Percentiles rank a stretch among this genome's conserved stretches.
phyloP scores from a whole-genome alignment of 2,888 invertebrate species.

The Leptinotarsa rubiginosa region DNA sequence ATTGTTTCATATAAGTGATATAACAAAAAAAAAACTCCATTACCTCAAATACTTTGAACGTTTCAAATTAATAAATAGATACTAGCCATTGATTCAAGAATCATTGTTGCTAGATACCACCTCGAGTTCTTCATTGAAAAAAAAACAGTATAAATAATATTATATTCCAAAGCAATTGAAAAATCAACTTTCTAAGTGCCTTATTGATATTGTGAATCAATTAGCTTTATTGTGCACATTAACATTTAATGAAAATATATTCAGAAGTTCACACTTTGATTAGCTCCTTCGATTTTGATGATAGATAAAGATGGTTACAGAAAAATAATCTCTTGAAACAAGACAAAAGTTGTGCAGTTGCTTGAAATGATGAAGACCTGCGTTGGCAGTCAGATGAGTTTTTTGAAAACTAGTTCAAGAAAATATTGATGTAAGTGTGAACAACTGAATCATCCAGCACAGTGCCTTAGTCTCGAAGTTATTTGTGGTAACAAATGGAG shows the following conservation, averaged over 20 bases:
- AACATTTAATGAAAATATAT: conserved; percentile 15
- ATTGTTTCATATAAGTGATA: conserved; percentile 22
- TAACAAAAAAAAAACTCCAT: not conserved
- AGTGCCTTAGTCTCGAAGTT: conserved; percentile 26
- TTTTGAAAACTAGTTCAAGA: no score
- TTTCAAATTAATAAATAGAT: not conserved
- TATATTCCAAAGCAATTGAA: not conserved
- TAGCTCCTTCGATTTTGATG: not conserved
- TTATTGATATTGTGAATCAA: not conserved
- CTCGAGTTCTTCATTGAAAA: not conserved
- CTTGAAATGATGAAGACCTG: no score
- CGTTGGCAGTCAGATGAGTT: no score
- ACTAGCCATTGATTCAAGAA: not conserved
- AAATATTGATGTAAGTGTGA: not conserved
- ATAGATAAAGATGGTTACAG: no score
- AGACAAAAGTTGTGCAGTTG: no score
- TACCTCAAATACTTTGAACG: not conserved
- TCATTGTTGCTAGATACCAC: not conserved
- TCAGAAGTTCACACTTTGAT: conserved; percentile 12
- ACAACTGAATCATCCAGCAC: not conserved
- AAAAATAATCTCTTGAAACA: no score
- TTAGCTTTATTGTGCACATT: not conserved
- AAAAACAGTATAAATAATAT: not conserved
- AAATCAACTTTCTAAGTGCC: not conserved
- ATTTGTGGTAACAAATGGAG: not conserved